Evolutionary conservation across 1,140 invertebrate species (phyloP).

Genomic region (Trachymyrmex cornetzi): DNA sequence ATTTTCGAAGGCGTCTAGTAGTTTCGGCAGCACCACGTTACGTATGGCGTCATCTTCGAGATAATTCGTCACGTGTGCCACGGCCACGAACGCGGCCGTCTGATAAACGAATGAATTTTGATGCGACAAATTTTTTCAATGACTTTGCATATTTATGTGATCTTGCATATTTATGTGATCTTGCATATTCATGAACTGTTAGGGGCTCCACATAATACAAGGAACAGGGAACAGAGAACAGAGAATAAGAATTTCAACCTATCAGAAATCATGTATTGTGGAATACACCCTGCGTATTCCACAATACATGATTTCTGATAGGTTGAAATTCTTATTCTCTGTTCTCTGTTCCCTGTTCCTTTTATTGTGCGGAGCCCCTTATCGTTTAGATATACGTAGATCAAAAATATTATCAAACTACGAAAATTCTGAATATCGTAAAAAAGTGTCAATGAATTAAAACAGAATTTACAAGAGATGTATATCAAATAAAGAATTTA

Average conservation of each 20-base stretch:
- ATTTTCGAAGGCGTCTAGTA: conserved; percentile 95
- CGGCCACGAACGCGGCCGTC: conserved; percentile 96
- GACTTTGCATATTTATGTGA: not conserved
- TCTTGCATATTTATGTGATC: not conserved
- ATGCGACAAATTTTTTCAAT: not conserved
- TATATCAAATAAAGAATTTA: not conserved
- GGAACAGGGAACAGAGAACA: no score
- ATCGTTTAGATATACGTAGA: not conserved
- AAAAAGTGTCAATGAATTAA: not conserved
- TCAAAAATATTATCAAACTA: not conserved
- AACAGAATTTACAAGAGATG: not conserved
- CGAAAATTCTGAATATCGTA: not conserved
- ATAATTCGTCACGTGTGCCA: conserved; percentile 94
- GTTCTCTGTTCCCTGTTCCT: no score
- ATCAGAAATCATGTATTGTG: no score
- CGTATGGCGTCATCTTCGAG: conserved; percentile 94
- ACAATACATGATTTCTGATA: no score
- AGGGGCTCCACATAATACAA: no score
- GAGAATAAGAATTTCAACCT: no score
- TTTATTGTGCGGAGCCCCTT: no score
- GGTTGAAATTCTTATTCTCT: no score
- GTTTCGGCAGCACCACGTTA: conserved; percentile 94
- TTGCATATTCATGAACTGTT: not conserved
- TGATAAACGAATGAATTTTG: conserved; percentile 81
- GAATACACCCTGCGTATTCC: no score